Evolutionary conservation across 2,797 vertebrate genomes (phyloP), one percentile per base, ranked within the genome.

Genomic region (Cossypha niveicapilla): DNA sequence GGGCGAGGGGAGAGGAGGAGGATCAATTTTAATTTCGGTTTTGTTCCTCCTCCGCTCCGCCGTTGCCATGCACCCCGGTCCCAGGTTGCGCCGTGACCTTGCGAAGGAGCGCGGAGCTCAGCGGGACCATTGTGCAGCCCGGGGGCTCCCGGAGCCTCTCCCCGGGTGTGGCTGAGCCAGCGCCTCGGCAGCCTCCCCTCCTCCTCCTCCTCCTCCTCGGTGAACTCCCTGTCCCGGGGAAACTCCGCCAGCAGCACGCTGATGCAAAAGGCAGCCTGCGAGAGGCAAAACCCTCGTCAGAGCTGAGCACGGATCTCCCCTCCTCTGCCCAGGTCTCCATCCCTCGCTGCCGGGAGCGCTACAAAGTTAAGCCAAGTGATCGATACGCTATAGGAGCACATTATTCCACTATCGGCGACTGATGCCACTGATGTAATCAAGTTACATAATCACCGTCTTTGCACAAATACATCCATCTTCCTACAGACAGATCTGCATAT

Each of bases 401-500:
- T 95, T 88, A 96, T 96, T 95, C 86, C 91, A 97, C 93, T 96
- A 96, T 96, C 93, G 54, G 96, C 94, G 77, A 96, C 96, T 95
- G 96, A 97, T 96, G 92, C 95, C 94, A 96, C 97, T 97, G 97
- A 97, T 97, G 96, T 97, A 97, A 98, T 98, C 97, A 97, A 98
- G 97, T 98, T 98, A 98, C 97, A 98, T 98, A 98, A 98, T 97
- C 96, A 62, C 94, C 85, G 94, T 97, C 97, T 98, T 97, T 96
- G 96, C 97, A 97, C 95, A 96, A 97, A 95, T 97, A 96, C 97
- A 97, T 97, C 97, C 96, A 97, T 98, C 97, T 98, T 98, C 97
- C 96, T 97, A 96, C 96, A 97, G 96, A 97, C 79, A 97, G 94
- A 97, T 96, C 96, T 96, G 97, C 96, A 95, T 97, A 96, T 97